Evolutionary conservation across 2,797 vertebrate species (phyloP), one percentile per base, ranked within the genome.

Genomic region (Diceros bicornis): DNA sequence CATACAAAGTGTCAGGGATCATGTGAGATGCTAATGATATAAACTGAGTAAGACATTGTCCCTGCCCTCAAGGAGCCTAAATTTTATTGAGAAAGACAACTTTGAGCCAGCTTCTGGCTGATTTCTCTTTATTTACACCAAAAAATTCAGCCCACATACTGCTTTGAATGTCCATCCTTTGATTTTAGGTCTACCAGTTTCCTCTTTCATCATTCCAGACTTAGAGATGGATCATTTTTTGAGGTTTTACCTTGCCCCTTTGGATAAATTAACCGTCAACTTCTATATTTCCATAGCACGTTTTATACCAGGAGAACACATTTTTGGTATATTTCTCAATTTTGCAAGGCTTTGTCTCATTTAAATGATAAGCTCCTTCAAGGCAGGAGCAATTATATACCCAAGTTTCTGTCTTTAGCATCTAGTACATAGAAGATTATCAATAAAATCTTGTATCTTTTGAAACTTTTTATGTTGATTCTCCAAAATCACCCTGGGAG

Each of bases 351-450:
- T 82, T 79, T 86, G 17, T 57, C 16, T 79, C 12, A 71, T 47
- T 89, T 92, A 81, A 86, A 89, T n/a, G 59, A 62, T 81, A 79
- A 82, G 5, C 7, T 75, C 32, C 44, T 77, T 69, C 92, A 79
- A 50, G 34, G 2, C 32, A 91, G 37, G 17, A 41, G 44, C 17
- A 50, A 61, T 50, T 83, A 52, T 64, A 55, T 37, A 61, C 12
- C 11, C 2, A 57, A 44, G 29, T 69, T 78, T 75, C 18, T 83
- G 21, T 78, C 32, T 37, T 93, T 90, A 64, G 18, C 37, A 4
- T 66, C 17, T 84, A 52, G 12, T 37, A 59, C 4, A 50, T 7
- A 89, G 44, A 68, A 52, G 0, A 69, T 92, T 82, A 62, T 50
- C 55, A 84, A 27, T 41, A 86, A 32, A 78, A 47, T 74, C 0